These are phyloP conservation scores for Autographa gamma DNA, from an alignment of 2,888 invertebrate species.

Conservation along the genomic window DNA sequence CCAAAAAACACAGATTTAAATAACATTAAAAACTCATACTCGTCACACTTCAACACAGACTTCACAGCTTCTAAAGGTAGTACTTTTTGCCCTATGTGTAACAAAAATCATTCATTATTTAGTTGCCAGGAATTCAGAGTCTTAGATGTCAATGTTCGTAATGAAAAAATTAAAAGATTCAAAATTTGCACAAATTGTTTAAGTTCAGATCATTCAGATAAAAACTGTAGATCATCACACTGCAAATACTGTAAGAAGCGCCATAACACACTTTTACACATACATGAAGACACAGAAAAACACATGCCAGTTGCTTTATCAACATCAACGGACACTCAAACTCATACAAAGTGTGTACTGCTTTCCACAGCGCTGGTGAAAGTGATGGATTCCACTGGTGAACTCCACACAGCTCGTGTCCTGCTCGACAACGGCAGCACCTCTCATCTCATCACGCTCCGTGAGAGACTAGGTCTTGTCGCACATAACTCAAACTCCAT, in stretches of 20 bases:
- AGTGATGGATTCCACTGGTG: constrained; percentile 1
- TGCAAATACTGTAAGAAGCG: constrained; percentile 46
- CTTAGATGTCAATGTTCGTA: neutral
- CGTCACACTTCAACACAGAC: neutral
- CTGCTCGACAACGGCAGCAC: constrained; percentile 17
- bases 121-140: constrained; percentile 7
- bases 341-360: constrained; percentile 12
- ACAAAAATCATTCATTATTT: constrained; percentile 3
- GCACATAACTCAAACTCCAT: constrained; percentile 14
- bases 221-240: constrained; percentile 34
- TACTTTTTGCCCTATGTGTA: constrained; percentile 10
- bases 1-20: no score
- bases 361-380: constrained; percentile 35
- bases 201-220: constrained; percentile 18
- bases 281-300: constrained; percentile 17
- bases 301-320: neutral
- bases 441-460: constrained; percentile 43
- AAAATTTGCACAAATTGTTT: constrained; percentile 13
- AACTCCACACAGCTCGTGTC: neutral
- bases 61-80: neutral
- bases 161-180: neutral
- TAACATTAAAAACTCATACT: no score
- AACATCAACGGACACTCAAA: no score
- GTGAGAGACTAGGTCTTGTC: constrained; percentile 38
- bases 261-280: constrained; percentile 48